A percentile compares a stretch with the other conserved stretches of the same genome.
Conservation (phyloP, 2,113 vertebrate species). For the Sterrhoptilus dennistouni region DNA sequence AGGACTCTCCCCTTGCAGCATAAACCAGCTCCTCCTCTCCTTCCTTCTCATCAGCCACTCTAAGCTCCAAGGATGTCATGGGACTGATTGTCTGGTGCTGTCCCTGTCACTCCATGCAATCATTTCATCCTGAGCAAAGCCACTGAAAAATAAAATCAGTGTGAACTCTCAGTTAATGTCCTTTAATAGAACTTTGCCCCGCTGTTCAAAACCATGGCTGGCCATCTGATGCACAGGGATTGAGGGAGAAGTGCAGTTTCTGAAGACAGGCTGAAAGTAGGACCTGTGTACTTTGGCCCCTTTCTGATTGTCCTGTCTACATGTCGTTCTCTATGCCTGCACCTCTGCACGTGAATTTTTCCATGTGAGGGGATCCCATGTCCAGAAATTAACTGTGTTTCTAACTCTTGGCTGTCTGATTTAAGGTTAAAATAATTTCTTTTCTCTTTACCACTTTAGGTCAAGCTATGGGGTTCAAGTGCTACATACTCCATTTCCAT, state of each 20-base stretch:
- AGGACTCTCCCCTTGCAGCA: neutral
- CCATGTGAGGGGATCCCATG: neutral
- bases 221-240: neutral
- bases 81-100: neutral
- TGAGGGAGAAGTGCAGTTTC: neutral
- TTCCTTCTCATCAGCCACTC: neutral
- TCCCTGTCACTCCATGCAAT: neutral
- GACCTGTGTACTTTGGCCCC: neutral
- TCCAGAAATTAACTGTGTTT: neutral
- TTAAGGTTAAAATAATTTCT: neutral
- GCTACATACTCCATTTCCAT: neutral
- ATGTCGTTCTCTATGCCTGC: neutral
- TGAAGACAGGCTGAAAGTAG: neutral
- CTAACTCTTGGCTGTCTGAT: neutral
- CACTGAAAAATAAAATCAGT: neutral
- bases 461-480: neutral
- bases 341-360: neutral
- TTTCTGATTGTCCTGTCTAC: neutral
- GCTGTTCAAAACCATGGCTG: neutral
- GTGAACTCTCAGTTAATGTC: neutral
- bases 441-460: neutral
- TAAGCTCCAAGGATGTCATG: neutral
- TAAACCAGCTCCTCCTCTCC: neutral
- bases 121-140: neutral
- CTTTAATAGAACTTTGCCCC: neutral